phyloP scores from a whole-genome alignment of 2,888 invertebrate species.

The Nowickia ferox region DNA sequence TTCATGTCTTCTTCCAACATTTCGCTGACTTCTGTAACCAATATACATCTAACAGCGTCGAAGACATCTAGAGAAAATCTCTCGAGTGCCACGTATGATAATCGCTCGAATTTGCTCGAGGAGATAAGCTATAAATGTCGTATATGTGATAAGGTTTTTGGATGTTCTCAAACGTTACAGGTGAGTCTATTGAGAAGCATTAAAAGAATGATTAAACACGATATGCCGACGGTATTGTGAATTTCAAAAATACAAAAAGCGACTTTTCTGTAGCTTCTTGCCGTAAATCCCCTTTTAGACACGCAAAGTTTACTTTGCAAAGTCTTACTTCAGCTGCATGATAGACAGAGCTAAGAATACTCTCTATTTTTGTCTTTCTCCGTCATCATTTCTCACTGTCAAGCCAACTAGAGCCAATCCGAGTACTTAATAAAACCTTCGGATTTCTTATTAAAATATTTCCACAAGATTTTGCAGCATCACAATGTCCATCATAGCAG shows the following conservation, averaged over 20 bases:
- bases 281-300: too few species aligned
- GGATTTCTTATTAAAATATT: too few species aligned
- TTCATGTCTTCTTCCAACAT: slow-evolving; percentile 70
- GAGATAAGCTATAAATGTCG: slow-evolving; percentile 82
- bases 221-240: slow-evolving; percentile 27
- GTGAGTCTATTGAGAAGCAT: slow-evolving; percentile 74
- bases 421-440: too few species aligned
- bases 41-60: slow-evolving; percentile 74
- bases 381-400: too few species aligned
- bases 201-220: background rate
- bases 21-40: slow-evolving; percentile 77
- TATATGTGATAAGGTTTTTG: slow-evolving; percentile 83
- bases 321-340: too few species aligned
- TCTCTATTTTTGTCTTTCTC: too few species aligned
- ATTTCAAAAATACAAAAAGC: background rate
- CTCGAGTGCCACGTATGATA: slow-evolving; percentile 17
- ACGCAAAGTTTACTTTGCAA: too few species aligned
- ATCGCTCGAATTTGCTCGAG: slow-evolving; percentile 73
- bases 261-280: too few species aligned
- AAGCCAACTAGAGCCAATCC: too few species aligned
- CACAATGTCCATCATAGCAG: too few species aligned
- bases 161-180: slow-evolving; percentile 82
- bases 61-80: slow-evolving; percentile 45
- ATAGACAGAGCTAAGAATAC: too few species aligned
- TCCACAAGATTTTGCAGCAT: too few species aligned